phyloP scores from a whole-genome alignment of 2,888 invertebrate species.

The Nomada flava region DNA sequence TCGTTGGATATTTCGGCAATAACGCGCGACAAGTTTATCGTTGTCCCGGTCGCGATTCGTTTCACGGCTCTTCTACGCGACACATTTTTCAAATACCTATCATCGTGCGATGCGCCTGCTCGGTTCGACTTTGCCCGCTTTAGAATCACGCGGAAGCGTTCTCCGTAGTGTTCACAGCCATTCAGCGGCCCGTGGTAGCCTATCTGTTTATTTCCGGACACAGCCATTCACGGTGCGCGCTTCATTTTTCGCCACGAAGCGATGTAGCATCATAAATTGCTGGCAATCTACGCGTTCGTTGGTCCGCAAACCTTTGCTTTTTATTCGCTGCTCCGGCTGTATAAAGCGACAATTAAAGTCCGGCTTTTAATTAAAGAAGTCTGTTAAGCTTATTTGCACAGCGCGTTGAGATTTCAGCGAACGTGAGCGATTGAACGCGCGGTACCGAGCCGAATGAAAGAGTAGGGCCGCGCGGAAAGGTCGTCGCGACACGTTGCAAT shows the following conservation, averaged over 20 bases:
- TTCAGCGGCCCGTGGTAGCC: background rate
- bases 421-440: conserved; percentile 25
- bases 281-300: conserved; percentile 37
- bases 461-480: background rate
- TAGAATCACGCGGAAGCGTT: too few relatives aligned
- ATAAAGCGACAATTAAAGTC: conserved; percentile 42
- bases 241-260: conserved; percentile 23
- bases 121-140: too few relatives aligned
- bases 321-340: background rate
- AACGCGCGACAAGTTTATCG: conserved; percentile 6
- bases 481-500: conserved; percentile 17
- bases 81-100: too few relatives aligned
- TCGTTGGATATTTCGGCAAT: conserved; percentile 34
- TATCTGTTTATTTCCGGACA: conserved; percentile 31
- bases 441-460: background rate
- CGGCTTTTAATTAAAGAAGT: conserved; percentile 44
- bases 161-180: background rate
- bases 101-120: too few relatives aligned
- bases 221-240: conserved; percentile 13
- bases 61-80: background rate
- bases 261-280: conserved; percentile 40
- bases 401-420: conserved; percentile 32
- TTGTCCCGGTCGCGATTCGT: background rate
- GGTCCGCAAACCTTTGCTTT: conserved; percentile 18
- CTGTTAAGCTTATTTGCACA: conserved; percentile 16